phyloP scores from a whole-genome alignment of 2,888 invertebrate species.

The Hirtodrosophila alboralis region DNA sequence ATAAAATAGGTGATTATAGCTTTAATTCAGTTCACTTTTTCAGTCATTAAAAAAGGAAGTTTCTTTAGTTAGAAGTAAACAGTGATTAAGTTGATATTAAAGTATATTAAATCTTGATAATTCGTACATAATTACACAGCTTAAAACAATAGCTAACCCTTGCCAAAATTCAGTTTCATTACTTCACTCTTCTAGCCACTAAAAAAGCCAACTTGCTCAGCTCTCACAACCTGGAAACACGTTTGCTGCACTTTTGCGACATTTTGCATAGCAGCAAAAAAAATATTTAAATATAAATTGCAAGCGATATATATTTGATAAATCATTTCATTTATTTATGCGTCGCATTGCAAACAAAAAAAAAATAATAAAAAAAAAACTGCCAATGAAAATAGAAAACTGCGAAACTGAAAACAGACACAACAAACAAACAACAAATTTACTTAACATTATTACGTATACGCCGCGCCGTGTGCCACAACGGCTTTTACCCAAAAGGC shows the following conservation, averaged over 20 bases:
- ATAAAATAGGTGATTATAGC: no score
- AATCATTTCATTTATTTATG: constrained; percentile 67
- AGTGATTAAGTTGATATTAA: no score
- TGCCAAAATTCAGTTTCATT: no score
- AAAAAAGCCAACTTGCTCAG: constrained; percentile 3
- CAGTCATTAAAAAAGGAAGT: no score
- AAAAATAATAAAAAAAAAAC: no score
- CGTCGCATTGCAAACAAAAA: constrained; percentile 52
- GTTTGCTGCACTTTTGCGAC: constrained; percentile 19
- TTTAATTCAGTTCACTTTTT: no score
- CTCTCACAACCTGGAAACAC: constrained; percentile 2
- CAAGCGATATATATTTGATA: constrained; percentile 53
- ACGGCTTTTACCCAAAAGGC: constrained; percentile 72
- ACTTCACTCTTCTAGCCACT: constrained; percentile 1
- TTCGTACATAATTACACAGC: no score
- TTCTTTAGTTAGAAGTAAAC: no score
- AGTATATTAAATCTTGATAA: no score
- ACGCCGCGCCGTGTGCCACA: constrained; percentile 46
- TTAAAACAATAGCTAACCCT: no score
- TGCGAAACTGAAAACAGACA: constrained; percentile 16
- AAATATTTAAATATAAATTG: constrained; percentile 74
- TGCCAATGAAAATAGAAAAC: constrained; percentile 13
- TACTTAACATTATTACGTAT: constrained; percentile 66
- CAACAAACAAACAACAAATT: constrained; percentile 44
- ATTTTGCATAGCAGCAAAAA: constrained; percentile 50